Evolutionary conservation across 2,797 vertebrate species (phyloP), one percentile per base, ranked within the genome.

Genomic region (Epinephelus coioides): DNA sequence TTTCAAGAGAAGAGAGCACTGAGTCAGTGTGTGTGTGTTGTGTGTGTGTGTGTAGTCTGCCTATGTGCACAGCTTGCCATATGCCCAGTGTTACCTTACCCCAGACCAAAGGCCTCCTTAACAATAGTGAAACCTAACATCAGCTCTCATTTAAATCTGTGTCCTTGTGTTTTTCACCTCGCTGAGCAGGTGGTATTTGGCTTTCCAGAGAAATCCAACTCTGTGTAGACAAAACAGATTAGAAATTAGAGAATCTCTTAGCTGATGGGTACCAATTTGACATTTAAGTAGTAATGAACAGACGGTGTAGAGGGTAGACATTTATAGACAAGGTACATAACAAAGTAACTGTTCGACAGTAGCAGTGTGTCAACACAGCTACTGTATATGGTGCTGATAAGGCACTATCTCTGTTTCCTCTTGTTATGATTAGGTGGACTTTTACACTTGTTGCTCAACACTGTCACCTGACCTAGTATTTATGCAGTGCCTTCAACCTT

Each of bases 41-140:
- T 44, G 74, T 60, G 25, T 79, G 46, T 23, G 38, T 57, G 44
- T 43, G 23, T 25, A 3, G 18, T 53, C 15, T 69, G 18, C 34
- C 8, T 19, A 0, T 44, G 40, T 53, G 18, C 34, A 40, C 67
- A 44, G 44, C n/a, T 46, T 64, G 10, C 79, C 84, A 84, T 83
- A 82, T 89, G 83, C 56, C 54, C n/a, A 67, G 47, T 72, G 53
- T 72, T 56, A 64, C 47, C 25, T 85, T 70, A 63, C 65, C n/a
- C 56, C 27, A 82, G 74, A 87, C 56, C 46, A 82, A 83, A 87
- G 34, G 47, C 53, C 69, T 69, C 15, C 19, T 51, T 47, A 55
- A 86, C 63, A 87, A 78, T 25, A 70, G 68, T 83, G 83, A 89
- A 89, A 92, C 82, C 30, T 54, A 67, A 91, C 54, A 83, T 83